Conservation (phyloP, 2,888 invertebrate genomes). For the Heliconius sara region DNA sequence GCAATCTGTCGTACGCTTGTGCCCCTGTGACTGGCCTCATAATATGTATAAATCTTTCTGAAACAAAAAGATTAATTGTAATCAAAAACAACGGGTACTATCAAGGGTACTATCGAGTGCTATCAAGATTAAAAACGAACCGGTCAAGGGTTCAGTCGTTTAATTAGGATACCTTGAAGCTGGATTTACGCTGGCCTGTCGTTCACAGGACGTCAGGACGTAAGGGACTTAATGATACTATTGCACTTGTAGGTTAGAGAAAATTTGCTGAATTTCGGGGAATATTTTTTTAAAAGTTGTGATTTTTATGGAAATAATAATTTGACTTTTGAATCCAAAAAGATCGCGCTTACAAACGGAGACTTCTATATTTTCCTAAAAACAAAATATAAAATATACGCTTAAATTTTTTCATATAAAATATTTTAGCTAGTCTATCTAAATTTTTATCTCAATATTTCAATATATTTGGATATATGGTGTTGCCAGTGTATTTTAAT, state of each 20-base stretch:
- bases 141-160: slow-evolving; percentile 63
- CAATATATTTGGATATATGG: too few relatives aligned
- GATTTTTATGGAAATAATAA: too few relatives aligned
- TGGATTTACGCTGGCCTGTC: slow-evolving; percentile 66
- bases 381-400: not conserved
- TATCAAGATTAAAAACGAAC: slow-evolving; percentile 69
- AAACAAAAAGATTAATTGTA: slow-evolving; percentile 5
- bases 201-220: slow-evolving; percentile 56
- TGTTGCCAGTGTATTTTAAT: too few relatives aligned
- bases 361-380: not conserved
- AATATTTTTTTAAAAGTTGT: too few relatives aligned
- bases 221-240: slow-evolving; percentile 44
- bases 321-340: not conserved
- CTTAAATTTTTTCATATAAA: not conserved
- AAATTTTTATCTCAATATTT: not conserved
- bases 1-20: too few relatives aligned
- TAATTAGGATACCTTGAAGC: slow-evolving; percentile 69
- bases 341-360: not conserved
- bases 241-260: slow-evolving; percentile 16
- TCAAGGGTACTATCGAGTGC: too few relatives aligned
- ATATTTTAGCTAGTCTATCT: not conserved
- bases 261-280: slow-evolving; percentile 24
- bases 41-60: not conserved
- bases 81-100: slow-evolving; percentile 6
- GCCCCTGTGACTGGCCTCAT: too few relatives aligned